A percentile compares a stretch with the other conserved stretches of the same genome.
phyloP scores from a whole-genome alignment of 2,797 vertebrate species.

The Cephalopachus bancanus region DNA sequence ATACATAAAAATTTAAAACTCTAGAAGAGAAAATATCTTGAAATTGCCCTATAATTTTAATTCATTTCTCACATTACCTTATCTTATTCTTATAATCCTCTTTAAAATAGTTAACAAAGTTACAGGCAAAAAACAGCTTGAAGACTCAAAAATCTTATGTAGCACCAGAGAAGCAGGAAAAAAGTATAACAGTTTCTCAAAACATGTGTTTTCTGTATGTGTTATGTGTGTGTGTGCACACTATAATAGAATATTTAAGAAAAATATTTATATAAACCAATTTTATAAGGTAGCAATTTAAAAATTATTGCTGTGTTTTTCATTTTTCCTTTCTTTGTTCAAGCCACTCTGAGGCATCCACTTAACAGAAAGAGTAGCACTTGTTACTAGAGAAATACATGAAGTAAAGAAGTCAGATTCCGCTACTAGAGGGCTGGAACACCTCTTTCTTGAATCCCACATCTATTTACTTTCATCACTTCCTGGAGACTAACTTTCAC shows the following conservation, averaged over 20 bases:
- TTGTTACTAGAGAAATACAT: not conserved
- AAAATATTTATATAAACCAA: not conserved
- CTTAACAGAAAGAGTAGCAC: constrained; percentile 21
- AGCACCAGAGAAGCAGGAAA: not conserved
- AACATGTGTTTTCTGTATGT: not conserved
- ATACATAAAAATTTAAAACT: not conserved
- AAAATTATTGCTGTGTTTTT: not conserved
- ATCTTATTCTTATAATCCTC: not conserved
- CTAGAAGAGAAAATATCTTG: not conserved
- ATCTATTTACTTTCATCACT: not conserved
- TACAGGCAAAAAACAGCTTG: not conserved
- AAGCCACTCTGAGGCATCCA: not conserved
- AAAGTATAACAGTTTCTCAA: not conserved
- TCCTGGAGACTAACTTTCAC: not conserved
- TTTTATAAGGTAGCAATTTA: not conserved
- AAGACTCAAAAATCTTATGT: not conserved
- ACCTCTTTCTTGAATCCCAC: not conserved
- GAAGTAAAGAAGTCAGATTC: not conserved
- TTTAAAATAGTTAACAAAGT: not conserved
- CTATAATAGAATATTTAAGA: not conserved
- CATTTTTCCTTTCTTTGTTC: not conserved
- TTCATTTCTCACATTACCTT: not conserved
- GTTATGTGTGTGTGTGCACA: not conserved
- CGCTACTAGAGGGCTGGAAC: not conserved
- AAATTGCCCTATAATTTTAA: not conserved